Percentiles rank a stretch among this genome's conserved stretches.
Conservation (phyloP, 37 sponge, comb jelly and placozoan species). For the Haliclona indistincta region DNA sequence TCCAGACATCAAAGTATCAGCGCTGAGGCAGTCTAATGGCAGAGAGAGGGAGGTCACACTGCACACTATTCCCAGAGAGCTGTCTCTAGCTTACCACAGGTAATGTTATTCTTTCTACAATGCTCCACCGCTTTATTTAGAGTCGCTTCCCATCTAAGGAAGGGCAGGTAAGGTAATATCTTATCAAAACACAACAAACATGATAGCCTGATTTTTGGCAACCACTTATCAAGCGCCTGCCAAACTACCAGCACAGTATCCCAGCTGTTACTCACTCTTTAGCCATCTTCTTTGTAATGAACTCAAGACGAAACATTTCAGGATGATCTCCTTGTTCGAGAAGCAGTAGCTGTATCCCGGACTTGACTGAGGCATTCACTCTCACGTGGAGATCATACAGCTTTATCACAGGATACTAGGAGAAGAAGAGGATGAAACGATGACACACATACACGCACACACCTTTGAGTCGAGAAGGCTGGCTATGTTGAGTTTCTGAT, state of each 20-base stretch:
- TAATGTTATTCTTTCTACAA: slow-evolving; percentile 63
- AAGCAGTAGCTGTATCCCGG: slow-evolving; percentile 67
- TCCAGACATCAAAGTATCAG: slow-evolving; percentile 25
- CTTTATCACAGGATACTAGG: slow-evolving; percentile 76
- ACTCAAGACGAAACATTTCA: slow-evolving; percentile 73
- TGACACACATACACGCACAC: background rate
- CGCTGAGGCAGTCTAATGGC: slow-evolving; percentile 48
- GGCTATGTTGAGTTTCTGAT: slow-evolving; percentile 75
- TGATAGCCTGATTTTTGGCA: background rate
- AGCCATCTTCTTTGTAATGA: slow-evolving; percentile 49
- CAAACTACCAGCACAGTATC: background rate
- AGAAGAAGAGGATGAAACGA: background rate
- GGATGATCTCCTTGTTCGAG: slow-evolving; percentile 55
- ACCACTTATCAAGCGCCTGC: background rate
- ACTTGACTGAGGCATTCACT: slow-evolving; percentile 63
- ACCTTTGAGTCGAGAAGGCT: slow-evolving; percentile 72
- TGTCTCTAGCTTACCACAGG: slow-evolving; percentile 54
- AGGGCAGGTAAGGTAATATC: background rate
- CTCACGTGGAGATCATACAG: slow-evolving; percentile 73
- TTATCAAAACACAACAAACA: background rate
- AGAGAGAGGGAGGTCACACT: background rate
- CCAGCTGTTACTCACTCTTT: slow-evolving; percentile 48
- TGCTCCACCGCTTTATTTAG: slow-evolving; percentile 52
- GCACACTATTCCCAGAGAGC: too few relatives aligned
- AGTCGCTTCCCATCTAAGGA: slow-evolving; percentile 50